These are phyloP conservation scores for Pararge aegeria DNA, from an alignment of 1,140 invertebrate species.

Conservation along the genomic window DNA sequence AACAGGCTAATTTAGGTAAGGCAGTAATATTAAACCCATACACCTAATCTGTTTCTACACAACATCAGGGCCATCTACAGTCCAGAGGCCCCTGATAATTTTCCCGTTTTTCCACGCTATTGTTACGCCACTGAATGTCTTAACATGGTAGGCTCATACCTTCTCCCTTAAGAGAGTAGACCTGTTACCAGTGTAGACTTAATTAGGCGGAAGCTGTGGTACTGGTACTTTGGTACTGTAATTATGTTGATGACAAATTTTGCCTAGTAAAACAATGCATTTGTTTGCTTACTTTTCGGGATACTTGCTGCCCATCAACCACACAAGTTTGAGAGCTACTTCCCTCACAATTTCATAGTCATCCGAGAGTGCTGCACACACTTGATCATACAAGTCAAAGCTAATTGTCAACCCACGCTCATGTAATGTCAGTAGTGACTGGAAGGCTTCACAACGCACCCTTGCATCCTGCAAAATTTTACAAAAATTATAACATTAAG, in stretches of 20 bases:
- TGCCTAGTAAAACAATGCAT: background rate
- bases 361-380: slow-evolving; percentile 91
- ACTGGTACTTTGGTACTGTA: no score
- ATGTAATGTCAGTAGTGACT: slow-evolving; percentile 90
- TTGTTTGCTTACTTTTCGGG: slow-evolving; percentile 87
- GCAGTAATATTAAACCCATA: no score
- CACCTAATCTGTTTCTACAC: no score
- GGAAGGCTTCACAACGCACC: slow-evolving; percentile 92
- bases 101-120: no score
- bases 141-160: no score
- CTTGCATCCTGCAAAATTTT: slow-evolving; percentile 87
- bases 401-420: slow-evolving; percentile 89
- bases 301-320: slow-evolving; percentile 91
- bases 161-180: no score
- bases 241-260: background rate
- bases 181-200: no score
- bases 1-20: no score
- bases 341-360: slow-evolving; percentile 96
- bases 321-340: slow-evolving; percentile 91
- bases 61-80: no score
- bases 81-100: no score
- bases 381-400: slow-evolving; percentile 89
- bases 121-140: no score
- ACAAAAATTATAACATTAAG: slow-evolving; percentile 8
- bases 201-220: no score